Evolutionary conservation across 2,797 vertebrate species (phyloP).

Genomic region (Spheniscus humboldti): DNA sequence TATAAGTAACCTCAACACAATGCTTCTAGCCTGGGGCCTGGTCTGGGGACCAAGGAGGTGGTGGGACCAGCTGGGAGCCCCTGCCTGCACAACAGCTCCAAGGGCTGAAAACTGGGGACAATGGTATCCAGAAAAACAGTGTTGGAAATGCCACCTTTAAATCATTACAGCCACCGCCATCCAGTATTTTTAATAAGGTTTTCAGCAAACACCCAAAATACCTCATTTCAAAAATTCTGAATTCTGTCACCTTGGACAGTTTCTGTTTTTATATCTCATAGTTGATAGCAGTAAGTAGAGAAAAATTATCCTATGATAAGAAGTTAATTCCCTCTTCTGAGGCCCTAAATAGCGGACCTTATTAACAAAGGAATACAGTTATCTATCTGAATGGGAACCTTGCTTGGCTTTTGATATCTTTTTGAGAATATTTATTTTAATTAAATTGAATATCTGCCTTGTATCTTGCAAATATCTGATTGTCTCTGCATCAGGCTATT

Average conservation of each 20-base stretch:
- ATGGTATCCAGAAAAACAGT: not conserved
- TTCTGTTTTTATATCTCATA: not conserved
- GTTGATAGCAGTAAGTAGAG: slow-evolving; percentile 1
- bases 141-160: not conserved
- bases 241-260: not conserved
- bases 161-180: not conserved
- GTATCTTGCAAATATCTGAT: slow-evolving; percentile 50
- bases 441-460: slow-evolving; percentile 50
- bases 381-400: not conserved
- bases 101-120: not conserved
- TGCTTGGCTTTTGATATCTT: slow-evolving; percentile 25
- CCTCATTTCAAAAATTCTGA: not conserved
- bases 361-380: not conserved
- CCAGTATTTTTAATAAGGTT: not conserved
- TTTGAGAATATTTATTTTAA: slow-evolving; percentile 50
- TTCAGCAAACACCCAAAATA: not conserved
- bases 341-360: not conserved
- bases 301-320: not conserved
- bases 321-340: not conserved
- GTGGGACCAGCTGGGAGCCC: not conserved
- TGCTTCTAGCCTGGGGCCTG: not conserved
- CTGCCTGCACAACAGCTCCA: not conserved
- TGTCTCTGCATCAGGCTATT: slow-evolving; percentile 9
- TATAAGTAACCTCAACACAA: not conserved
- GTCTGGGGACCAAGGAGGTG: not conserved